These are phyloP conservation scores for Coleophora deauratella DNA, from an alignment of 2,888 invertebrate species.

Conservation along the genomic window DNA sequence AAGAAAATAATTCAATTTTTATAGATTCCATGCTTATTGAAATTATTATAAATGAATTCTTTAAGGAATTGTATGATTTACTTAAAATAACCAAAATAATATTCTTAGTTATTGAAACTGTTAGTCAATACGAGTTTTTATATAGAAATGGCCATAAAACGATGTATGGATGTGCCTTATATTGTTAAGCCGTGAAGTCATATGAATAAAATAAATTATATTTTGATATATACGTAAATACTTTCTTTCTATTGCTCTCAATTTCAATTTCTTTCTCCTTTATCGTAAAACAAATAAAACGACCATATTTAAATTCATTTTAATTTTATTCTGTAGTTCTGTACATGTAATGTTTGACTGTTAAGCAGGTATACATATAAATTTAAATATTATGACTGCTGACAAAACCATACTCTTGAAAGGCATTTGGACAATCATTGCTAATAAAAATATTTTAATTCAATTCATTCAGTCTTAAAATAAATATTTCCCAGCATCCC, in stretches of 20 bases:
- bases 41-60: too few relatives aligned
- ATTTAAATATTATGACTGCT: neutral
- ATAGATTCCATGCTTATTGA: too few relatives aligned
- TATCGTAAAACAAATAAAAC: neutral
- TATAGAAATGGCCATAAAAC: constrained; percentile 2
- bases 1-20: constrained; percentile 5
- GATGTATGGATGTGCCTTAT: constrained; percentile 38
- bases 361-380: neutral
- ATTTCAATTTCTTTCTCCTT: too few relatives aligned
- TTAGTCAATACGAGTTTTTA: too few relatives aligned
- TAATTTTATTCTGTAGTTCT: constrained; percentile 1
- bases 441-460: too few relatives aligned
- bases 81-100: too few relatives aligned
- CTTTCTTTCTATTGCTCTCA: constrained; percentile 14
- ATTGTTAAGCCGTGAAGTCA: constrained; percentile 44
- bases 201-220: constrained; percentile 49
- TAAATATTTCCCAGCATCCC: neutral
- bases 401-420: too few relatives aligned
- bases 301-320: neutral
- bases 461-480: neutral
- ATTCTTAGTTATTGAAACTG: too few relatives aligned
- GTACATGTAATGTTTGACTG: neutral
- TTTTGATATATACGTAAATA: constrained; percentile 34
- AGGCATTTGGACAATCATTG: neutral
- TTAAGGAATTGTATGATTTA: too few relatives aligned